Base-by-base conservation (phyloP, 2,797 vertebrate species). In the Apogon talboti region DNA sequence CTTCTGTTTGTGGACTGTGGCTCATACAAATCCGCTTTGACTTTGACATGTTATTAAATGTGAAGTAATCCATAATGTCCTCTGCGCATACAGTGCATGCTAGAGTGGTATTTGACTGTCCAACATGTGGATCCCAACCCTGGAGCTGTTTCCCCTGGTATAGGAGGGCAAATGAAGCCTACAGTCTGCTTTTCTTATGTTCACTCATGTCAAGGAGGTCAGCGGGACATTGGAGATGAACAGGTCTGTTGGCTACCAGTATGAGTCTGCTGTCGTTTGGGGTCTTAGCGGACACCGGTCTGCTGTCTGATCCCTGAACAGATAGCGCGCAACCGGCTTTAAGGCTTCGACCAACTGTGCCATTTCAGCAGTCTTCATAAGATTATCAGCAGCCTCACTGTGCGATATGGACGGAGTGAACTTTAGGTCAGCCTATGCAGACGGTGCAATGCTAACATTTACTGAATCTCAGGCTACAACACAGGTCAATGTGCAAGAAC, bases 21-120 rank as follows among this genome's bases (percentile, higher is more conserved):
- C 50, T 60, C 54, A 12, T 52, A 47, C 52, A 82, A 86, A 88
- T 86, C 76, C 57, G 15, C 43, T 85, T 60, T 78, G 79, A 86
- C 70, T 87, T 83, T 47, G 76, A 84, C 66, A 19, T 59, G 76
- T 78, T 76, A 79, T 78, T 82, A 85, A 78, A 88, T 58, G 56
- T 59, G 67, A 78, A 78, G 51, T 80, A 84, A 88, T 87, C 83
- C 83, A 73, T 63, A 55, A 60, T 18, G 72, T 67, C 81, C 78
- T 78, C 68, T 44, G 0, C 10, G 52, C 60, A 51, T 48, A 51
- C 24, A 44, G 10, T 44, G 3, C 11, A 64, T 57, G 62, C 59
- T 35, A 15, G 57, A 19, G 19, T 4, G 24, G 8, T 19, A 48
- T 71, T 74, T 61, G 50, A 19, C 41, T 49, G 50, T 69, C 59